phyloP scores from a whole-genome alignment of 2,888 invertebrate species.

The Nemotelus pantherinus region DNA sequence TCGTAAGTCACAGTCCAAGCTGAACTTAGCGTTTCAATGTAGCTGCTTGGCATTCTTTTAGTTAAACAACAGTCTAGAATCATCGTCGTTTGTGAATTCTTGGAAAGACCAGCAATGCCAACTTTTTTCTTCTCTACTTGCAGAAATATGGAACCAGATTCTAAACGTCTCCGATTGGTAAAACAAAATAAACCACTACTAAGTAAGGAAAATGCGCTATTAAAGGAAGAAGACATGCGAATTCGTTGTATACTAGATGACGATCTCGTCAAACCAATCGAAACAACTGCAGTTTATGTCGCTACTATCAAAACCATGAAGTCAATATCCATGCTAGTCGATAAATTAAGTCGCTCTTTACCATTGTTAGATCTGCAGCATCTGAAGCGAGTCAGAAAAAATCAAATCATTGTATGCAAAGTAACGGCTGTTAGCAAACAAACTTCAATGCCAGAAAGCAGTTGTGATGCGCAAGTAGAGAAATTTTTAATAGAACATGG shows the following conservation, averaged over 20 bases:
- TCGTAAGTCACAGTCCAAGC: too few relatives aligned
- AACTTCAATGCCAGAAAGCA: constrained; percentile 62
- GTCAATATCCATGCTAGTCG: constrained; percentile 72
- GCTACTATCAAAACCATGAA: constrained; percentile 71
- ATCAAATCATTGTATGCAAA: constrained; percentile 69
- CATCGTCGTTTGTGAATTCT: too few relatives aligned
- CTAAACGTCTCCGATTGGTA: constrained; percentile 50
- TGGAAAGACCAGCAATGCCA: neutral
- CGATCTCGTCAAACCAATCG: constrained; percentile 66
- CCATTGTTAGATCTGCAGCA: constrained; percentile 74
- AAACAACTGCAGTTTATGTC: constrained; percentile 69
- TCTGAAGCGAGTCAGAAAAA: constrained; percentile 76
- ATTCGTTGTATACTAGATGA: constrained; percentile 69
- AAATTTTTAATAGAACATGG: constrained; percentile 31
- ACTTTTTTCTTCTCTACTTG: constrained; percentile 35
- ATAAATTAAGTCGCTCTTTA: constrained; percentile 68
- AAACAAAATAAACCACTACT: constrained; percentile 51
- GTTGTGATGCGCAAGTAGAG: constrained; percentile 5
- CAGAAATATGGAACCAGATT: constrained; percentile 40
- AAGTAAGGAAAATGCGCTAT: neutral
- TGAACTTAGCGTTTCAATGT: too few relatives aligned
- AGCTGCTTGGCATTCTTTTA: too few relatives aligned
- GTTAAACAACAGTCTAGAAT: too few relatives aligned
- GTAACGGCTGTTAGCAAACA: constrained; percentile 58
- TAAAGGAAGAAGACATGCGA: neutral